phyloP scores from a whole-genome alignment of 2,113 vertebrate species.

The Myrmecophaga tridactyla region DNA sequence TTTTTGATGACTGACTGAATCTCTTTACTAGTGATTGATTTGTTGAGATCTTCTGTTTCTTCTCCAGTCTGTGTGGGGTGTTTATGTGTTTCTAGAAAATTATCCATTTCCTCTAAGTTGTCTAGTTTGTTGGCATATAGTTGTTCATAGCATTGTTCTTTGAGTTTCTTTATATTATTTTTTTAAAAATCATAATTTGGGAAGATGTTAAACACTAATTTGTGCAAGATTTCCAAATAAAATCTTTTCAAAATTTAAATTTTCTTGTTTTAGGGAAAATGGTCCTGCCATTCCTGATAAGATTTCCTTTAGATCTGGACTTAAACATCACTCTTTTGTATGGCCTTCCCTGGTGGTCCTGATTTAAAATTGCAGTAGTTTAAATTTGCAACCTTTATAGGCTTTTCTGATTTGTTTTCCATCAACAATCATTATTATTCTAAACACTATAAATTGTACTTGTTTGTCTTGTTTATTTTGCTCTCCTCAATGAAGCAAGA shows the following conservation, averaged over 20 bases:
- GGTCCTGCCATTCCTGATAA: neutral
- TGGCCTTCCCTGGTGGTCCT: neutral
- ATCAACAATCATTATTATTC: neutral
- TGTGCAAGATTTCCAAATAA: neutral
- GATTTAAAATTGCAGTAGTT: neutral
- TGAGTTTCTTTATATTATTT: neutral
- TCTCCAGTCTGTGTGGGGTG: no score
- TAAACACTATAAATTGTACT: neutral
- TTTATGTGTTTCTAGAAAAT: no score
- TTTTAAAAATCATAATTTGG: neutral
- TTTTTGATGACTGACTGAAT: no score
- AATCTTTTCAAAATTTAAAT: constrained; percentile 1
- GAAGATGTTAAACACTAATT: neutral
- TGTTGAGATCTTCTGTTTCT: no score
- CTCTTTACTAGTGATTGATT: no score
- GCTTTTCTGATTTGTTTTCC: neutral
- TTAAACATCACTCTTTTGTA: neutral
- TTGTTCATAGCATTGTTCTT: no score
- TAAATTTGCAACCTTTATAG: neutral
- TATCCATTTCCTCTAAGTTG: no score
- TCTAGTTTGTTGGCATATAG: no score
- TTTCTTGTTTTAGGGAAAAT: neutral
- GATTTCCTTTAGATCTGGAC: neutral
- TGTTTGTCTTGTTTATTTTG: neutral
- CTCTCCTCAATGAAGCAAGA: neutral